These are phyloP conservation scores for Bombyx mandarina DNA, from an alignment of 1,140 invertebrate genomes.

Conservation along the genomic window DNA sequence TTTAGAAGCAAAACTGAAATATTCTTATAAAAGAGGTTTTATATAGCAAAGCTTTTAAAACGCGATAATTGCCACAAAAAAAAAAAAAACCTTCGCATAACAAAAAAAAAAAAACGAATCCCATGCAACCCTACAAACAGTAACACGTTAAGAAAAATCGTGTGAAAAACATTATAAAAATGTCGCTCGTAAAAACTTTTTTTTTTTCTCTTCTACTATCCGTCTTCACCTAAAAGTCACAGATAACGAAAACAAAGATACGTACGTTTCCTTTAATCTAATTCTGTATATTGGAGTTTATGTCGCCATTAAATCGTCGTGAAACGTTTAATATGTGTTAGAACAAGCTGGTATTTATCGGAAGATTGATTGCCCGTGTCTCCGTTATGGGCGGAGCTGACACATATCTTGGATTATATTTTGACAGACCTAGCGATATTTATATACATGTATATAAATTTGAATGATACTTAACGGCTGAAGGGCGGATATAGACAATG, in stretches of 20 bases:
- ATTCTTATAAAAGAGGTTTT: too few relatives aligned
- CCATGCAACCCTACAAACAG: constrained; percentile 9
- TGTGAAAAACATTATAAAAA: constrained; percentile 54
- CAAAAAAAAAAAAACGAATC: constrained; percentile 1
- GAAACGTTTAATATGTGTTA: constrained; percentile 13
- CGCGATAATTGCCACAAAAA: constrained; percentile 20
- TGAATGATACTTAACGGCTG: too few relatives aligned
- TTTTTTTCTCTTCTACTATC: too few relatives aligned
- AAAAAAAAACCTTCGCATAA: constrained; percentile 29
- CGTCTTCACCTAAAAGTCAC: constrained; percentile 49
- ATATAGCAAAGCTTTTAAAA: too few relatives aligned
- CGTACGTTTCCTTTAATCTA: constrained; percentile 16
- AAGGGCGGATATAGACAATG: too few relatives aligned
- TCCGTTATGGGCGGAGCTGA: constrained; percentile 18
- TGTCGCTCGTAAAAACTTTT: constrained; percentile 47
- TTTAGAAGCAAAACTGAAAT: too few relatives aligned
- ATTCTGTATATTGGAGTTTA: constrained; percentile 11
- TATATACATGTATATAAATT: too few relatives aligned
- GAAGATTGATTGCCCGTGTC: constrained; percentile 49
- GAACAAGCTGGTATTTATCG: constrained; percentile 52
- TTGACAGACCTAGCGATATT: constrained; percentile 40
- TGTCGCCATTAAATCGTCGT: constrained; percentile 8
- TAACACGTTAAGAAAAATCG: constrained; percentile 25
- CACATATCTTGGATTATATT: constrained; percentile 46
- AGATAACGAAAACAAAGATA: constrained; percentile 38